Conservation (phyloP, 2,797 vertebrate species). For the Argentina silus region DNA sequence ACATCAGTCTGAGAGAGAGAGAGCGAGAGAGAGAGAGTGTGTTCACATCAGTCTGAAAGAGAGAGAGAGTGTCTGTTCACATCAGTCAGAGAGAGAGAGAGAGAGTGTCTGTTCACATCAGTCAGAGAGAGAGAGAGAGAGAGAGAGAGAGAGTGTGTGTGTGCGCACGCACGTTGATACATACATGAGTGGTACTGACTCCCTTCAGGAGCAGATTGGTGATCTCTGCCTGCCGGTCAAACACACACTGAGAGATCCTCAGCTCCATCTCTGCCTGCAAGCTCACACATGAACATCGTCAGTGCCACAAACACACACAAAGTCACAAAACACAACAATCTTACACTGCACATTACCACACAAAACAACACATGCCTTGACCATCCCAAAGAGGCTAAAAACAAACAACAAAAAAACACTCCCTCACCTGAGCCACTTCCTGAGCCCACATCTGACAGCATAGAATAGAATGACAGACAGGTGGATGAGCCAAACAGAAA, state of each 20-base stretch:
- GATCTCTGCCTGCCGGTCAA: constrained; percentile 91
- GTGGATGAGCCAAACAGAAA: constrained; percentile 20
- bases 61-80: constrained; percentile 44
- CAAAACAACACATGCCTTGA: not conserved
- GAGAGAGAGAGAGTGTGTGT: not conserved
- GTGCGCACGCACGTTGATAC: constrained; percentile 50
- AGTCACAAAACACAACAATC: not conserved
- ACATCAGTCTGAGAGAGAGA: constrained; percentile 45
- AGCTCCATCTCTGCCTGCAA: constrained; percentile 93
- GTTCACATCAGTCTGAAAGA: not conserved
- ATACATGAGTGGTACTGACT: constrained; percentile 89
- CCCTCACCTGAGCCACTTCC: constrained; percentile 91
- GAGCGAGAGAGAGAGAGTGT: not conserved
- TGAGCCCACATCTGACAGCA: constrained; percentile 95
- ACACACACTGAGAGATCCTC: constrained; percentile 92
- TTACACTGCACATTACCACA: not conserved
- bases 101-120: not conserved
- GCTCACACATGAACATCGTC: constrained; percentile 42
- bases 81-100: constrained; percentile 46
- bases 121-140: not conserved
- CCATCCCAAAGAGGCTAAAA: not conserved
- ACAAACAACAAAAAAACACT: not conserved
- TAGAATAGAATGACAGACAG: constrained; percentile 28
- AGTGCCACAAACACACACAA: constrained; percentile 5
- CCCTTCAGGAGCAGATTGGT: constrained; percentile 87